Conservation (phyloP, 1,140 invertebrate genomes). For the Copidosoma floridanum region DNA sequence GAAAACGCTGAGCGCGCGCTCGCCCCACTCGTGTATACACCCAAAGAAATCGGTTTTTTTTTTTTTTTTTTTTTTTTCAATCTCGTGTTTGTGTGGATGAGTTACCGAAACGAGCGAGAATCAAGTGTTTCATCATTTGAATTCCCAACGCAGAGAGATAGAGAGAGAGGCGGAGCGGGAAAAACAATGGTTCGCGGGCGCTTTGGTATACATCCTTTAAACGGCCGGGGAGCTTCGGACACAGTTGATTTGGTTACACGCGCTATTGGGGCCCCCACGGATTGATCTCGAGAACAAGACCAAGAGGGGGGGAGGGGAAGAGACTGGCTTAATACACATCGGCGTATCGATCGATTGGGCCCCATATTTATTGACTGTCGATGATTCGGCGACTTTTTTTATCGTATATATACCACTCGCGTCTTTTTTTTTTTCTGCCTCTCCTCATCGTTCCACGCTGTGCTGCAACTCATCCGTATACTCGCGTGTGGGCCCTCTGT, state of each 20-base stretch:
- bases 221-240: too few species aligned
- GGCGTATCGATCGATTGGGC: conserved; percentile 47
- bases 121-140: too few species aligned
- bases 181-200: conserved; percentile 17
- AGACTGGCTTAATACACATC: too few species aligned
- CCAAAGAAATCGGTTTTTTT: too few species aligned
- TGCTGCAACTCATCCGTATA: conserved; percentile 26
- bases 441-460: conserved; percentile 2
- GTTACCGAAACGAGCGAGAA: background rate
- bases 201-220: conserved; percentile 48
- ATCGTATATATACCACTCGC: background rate
- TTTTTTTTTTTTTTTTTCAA: too few species aligned
- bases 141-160: too few species aligned
- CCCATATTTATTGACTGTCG: conserved; percentile 51
- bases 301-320: too few species aligned
- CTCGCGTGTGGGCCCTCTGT: conserved; percentile 16
- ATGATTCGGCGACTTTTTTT: conserved; percentile 50
- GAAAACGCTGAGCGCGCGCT: too few species aligned
- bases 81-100: too few species aligned
- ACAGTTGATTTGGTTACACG: conserved; percentile 56
- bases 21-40: too few species aligned
- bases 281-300: too few species aligned
- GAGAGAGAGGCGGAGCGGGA: background rate
- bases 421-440: background rate
- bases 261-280: too few species aligned